Percentiles rank a stretch among this genome's conserved stretches.
Evolutionary conservation across 2,797 vertebrate species (phyloP).

Genomic region (Furcifer pardalis): DNA sequence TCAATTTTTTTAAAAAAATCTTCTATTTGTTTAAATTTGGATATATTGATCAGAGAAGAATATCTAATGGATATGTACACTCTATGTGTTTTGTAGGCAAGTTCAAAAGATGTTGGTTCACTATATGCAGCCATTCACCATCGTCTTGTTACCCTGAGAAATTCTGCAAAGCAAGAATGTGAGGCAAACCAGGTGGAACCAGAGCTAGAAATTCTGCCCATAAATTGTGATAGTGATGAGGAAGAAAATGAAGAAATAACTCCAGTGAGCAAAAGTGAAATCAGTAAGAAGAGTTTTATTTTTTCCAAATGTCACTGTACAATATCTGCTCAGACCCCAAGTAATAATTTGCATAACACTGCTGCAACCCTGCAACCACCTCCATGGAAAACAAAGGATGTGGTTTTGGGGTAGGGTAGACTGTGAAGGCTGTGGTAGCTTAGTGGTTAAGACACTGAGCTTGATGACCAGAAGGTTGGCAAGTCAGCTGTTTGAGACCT

Average conservation of each 20-base stretch:
- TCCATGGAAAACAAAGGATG: background rate
- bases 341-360: background rate
- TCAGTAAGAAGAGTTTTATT: constrained; percentile 70
- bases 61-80: background rate
- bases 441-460: no score
- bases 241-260: constrained; percentile 61
- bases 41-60: background rate
- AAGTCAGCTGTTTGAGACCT: no score
- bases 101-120: constrained; percentile 76
- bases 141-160: constrained; percentile 78
- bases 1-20: background rate
- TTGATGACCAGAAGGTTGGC: no score
- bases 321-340: background rate
- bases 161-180: constrained; percentile 54
- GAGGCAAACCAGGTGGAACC: constrained; percentile 50
- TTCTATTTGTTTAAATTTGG: background rate
- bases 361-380: background rate
- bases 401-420: background rate
- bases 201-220: constrained; percentile 59
- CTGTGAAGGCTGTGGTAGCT: no score
- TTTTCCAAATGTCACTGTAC: background rate
- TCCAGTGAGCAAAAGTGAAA: constrained; percentile 57
- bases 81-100: constrained; percentile 68
- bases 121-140: constrained; percentile 82
- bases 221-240: constrained; percentile 74